phyloP scores from a whole-genome alignment of 2,113 vertebrate genomes.

The Pagrus major region DNA sequence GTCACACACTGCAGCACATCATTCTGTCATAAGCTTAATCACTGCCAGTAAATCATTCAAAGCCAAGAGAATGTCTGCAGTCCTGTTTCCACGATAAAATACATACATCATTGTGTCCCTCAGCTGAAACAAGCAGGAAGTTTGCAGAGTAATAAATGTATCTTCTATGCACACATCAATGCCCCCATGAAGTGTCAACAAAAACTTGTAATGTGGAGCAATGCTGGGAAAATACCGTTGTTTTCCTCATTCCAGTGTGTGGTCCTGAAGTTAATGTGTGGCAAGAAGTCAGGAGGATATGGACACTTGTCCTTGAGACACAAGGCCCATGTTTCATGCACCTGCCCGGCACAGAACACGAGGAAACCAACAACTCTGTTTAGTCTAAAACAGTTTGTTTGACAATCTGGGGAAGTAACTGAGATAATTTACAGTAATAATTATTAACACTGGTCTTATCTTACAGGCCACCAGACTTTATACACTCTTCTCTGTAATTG shows the following conservation, averaged over 20 bases:
- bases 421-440: neutral
- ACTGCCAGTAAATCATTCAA: neutral
- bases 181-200: neutral
- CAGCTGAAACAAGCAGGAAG: neutral
- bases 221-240: neutral
- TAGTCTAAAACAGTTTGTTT: too few relatives aligned
- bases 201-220: neutral
- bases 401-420: too few relatives aligned
- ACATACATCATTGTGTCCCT: neutral
- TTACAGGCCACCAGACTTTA: neutral
- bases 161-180: too few relatives aligned
- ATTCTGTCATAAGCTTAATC: neutral
- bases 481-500: neutral
- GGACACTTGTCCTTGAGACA: neutral
- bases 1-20: neutral
- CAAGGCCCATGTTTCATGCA: neutral
- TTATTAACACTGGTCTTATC: neutral
- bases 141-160: neutral
- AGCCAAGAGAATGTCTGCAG: neutral
- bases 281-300: neutral
- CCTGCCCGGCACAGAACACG: neutral
- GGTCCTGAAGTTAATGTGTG: neutral
- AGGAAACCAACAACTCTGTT: neutral
- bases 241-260: conserved; percentile 16
- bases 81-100: neutral